Base-by-base conservation (phyloP, 2,797 vertebrate genomes). In the Micromesistius poutassou region DNA sequence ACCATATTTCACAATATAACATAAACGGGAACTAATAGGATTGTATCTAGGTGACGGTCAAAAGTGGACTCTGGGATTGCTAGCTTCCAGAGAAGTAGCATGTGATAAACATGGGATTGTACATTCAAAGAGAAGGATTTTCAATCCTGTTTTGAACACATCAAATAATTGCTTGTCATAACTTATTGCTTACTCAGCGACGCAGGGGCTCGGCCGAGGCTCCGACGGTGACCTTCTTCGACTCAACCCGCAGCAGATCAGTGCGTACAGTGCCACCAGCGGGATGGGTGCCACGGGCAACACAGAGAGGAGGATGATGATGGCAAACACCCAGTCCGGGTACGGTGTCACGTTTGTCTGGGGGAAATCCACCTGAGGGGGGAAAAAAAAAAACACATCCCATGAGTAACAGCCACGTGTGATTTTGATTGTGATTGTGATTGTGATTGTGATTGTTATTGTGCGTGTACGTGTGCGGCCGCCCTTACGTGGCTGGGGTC, bases 401-500 rank as follows among this genome's bases (percentile, higher is more conserved):
- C 62, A 13, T 28, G 62, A 68, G 62, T n/a, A 28, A 3, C 25
- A 68, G 10, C 1, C 9, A 68, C 55, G 8, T 9, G 5, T 62
- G 8, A 22, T n/a, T 62, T n/a, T 2, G 19, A n/a, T n/a, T n/a
- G n/a, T n/a, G 46, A 50, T 5, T 19, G 2, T 33, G 33, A 5
- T n/a, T n/a, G n/a, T n/a, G n/a, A n/a, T n/a, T n/a, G n/a, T n/a
- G n/a, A n/a, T n/a, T n/a, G n/a, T n/a, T n/a, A n/a, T n/a, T n/a
- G n/a, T n/a, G n/a, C n/a, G n/a, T n/a, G n/a, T n/a, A n/a, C 1
- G 68, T 71, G 68, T 71, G 28, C 3, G 13, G 70, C 8, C 5
- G 30, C 30, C 30, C 96, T 76, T 95, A 97, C 97, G 0, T 94
- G 94, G 77, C 78, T 78, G 35, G 97, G 96, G 78, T 98, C 91